Evolutionary conservation across 2,113 vertebrate species (phyloP).

Genomic region (Rattus norvegicus): GRCr8 NC_086026.1:10142001-10142500

Average conservation of each 20-base stretch:
- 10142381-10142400: conserved; percentile 12
- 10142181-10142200: background rate
- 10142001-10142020: background rate
- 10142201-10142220: background rate
- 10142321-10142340: conserved; percentile 19
- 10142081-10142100: background rate
- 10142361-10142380: background rate
- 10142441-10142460: background rate
- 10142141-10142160: background rate
- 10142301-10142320: background rate
- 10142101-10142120: background rate
- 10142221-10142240: background rate
- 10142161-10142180: background rate
- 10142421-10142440: background rate
- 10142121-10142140: no score
- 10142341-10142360: conserved; percentile 35
- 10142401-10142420: background rate
- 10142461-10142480: background rate
- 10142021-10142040: background rate
- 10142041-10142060: background rate
- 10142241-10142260: background rate
- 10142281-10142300: conserved; percentile 18
- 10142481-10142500: background rate
- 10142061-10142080: background rate
- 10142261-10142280: background rate